These are phyloP conservation scores for Florisuga fusca DNA, from an alignment of 2,797 vertebrate genomes.

Conservation along the genomic window DNA sequence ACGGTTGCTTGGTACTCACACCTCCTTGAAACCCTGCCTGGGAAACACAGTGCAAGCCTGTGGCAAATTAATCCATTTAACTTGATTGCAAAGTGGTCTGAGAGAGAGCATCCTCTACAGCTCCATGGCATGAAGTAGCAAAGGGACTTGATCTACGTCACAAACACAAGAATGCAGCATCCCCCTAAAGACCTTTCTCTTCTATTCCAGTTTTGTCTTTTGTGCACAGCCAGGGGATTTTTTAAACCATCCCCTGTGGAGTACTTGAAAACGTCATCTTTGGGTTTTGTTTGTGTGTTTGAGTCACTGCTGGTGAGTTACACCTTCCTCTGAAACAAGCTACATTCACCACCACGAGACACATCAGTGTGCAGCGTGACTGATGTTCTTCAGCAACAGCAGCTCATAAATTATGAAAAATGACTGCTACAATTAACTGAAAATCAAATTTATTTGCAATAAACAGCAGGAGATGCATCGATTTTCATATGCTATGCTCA, in stretches of 20 bases:
- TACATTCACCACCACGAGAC: conserved; percentile 5
- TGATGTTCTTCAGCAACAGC: conserved; percentile 30
- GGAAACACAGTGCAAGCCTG: neutral
- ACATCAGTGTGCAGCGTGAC: conserved; percentile 19
- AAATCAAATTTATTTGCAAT: conserved; percentile 79
- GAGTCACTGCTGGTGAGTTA: neutral
- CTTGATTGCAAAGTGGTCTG: neutral
- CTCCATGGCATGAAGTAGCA: neutral
- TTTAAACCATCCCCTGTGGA: neutral
- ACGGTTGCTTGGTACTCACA: neutral
- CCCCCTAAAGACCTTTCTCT: neutral
- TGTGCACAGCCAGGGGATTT: neutral
- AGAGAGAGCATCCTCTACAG: neutral
- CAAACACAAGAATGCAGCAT: neutral
- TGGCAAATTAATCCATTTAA: conserved; percentile 49
- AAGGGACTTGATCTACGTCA: neutral
- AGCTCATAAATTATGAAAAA: conserved; percentile 75
- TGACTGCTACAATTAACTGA: conserved; percentile 74
- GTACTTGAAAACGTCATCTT: neutral
- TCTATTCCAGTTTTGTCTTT: neutral
- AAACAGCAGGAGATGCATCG: conserved; percentile 66
- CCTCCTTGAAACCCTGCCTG: neutral
- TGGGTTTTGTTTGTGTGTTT: neutral
- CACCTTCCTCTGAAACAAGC: conserved; percentile 2
- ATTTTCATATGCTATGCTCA: conserved; percentile 73